Conservation (phyloP, 2,888 invertebrate genomes). For the Agonopterix heracliana region DNA sequence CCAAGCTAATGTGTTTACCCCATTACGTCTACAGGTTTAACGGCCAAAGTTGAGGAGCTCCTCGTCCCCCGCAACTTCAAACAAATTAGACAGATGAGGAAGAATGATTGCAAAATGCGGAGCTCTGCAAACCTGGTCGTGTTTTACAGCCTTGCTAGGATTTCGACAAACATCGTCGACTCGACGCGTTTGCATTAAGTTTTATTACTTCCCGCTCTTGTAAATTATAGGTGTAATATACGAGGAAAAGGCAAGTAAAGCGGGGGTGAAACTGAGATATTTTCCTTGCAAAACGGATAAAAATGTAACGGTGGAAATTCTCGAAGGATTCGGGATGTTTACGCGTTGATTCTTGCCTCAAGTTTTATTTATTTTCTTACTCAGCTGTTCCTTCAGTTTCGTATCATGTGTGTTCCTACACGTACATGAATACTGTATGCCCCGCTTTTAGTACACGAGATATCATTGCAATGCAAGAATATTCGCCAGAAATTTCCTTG, state of each 20-base stretch:
- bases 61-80: conserved; percentile 16
- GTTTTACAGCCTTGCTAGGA: conserved; percentile 43
- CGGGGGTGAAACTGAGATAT: conserved; percentile 38
- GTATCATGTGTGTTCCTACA: background rate
- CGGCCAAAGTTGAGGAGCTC: conserved; percentile 33
- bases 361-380: background rate
- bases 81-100: conserved; percentile 22
- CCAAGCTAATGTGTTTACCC: conserved; percentile 63
- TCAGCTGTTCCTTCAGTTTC: background rate
- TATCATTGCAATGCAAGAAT: too few species aligned
- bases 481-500: too few species aligned
- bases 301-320: conserved; percentile 36
- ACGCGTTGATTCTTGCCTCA: conserved; percentile 23
- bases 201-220: conserved; percentile 66
- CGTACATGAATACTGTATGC: background rate
- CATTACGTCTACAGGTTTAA: conserved; percentile 51
- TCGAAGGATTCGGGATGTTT: conserved; percentile 31
- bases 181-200: conserved; percentile 64
- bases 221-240: conserved; percentile 65
- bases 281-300: conserved; percentile 48
- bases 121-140: conserved; percentile 39
- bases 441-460: too few species aligned
- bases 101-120: conserved; percentile 18
- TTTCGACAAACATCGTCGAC: conserved; percentile 61
- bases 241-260: conserved; percentile 17